Evolutionary conservation across 2,797 vertebrate species (phyloP).

Genomic region (Astyanax mexicanus): DNA sequence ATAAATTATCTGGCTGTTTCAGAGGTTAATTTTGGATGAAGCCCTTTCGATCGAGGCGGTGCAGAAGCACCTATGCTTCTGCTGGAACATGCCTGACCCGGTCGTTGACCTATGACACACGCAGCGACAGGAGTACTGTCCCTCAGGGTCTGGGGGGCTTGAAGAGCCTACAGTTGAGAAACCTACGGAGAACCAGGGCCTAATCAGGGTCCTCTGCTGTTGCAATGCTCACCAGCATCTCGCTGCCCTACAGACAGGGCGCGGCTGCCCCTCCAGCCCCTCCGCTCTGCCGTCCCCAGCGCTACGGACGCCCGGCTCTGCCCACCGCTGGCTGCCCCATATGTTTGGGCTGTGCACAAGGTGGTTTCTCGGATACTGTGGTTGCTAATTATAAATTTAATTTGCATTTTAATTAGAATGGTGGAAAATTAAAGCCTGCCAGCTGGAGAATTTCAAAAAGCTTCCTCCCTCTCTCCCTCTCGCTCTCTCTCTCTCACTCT

Average conservation of each 20-base stretch:
- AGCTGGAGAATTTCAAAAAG: constrained; percentile 99
- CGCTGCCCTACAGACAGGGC: constrained; percentile 40
- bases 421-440: constrained; percentile 99
- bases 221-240: constrained; percentile 34
- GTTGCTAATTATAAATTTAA: constrained; percentile 99
- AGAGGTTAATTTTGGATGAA: constrained; percentile 92
- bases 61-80: constrained; percentile 81
- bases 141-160: constrained; percentile 63
- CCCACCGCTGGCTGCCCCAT: constrained; percentile 92
- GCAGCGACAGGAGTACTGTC: constrained; percentile 83
- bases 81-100: constrained; percentile 82
- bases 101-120: constrained; percentile 90
- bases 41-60: constrained; percentile 91
- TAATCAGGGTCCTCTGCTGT: constrained; percentile 53
- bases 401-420: constrained; percentile 99
- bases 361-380: constrained; percentile 98
- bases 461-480: constrained; percentile 76
- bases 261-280: constrained; percentile 46
- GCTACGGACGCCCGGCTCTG: constrained; percentile 84
- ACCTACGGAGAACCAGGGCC: constrained; percentile 60
- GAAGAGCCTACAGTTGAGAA: constrained; percentile 67
- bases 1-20: constrained; percentile 93
- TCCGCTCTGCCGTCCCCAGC: constrained; percentile 70
- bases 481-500: constrained; percentile 62
- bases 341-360: constrained; percentile 95